Conservation (phyloP, 23 tunicate species). For the Oikopleura vanhoeffeni region DNA sequence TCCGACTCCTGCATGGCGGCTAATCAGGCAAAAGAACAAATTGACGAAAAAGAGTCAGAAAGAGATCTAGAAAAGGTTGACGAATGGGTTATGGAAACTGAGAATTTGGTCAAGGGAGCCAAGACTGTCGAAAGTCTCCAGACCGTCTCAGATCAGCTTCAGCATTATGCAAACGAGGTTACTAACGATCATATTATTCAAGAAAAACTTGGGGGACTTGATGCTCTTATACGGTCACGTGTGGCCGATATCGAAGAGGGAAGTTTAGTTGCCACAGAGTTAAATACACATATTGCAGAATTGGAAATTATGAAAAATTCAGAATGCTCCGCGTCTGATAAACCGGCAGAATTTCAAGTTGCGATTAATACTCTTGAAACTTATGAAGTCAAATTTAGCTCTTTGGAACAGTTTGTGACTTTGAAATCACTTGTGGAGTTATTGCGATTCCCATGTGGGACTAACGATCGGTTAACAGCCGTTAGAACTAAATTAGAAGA, state of each 20-base stretch:
- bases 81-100: not conserved
- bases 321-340: not conserved
- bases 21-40: not conserved
- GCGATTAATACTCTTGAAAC: not conserved
- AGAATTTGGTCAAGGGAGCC: not conserved
- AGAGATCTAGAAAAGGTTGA: not conserved
- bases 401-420: not conserved
- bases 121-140: not conserved
- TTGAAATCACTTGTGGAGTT: not conserved
- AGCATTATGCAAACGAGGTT: slow-evolving; percentile 1
- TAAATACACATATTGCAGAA: not conserved
- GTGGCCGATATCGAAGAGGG: not conserved
- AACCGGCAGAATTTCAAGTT: slow-evolving; percentile 1
- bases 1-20: not conserved
- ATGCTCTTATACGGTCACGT: not conserved
- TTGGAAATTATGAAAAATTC: not conserved
- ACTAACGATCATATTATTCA: not conserved
- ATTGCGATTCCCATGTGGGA: not conserved
- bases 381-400: not conserved
- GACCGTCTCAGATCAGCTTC: not conserved
- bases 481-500: not conserved
- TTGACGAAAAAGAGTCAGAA: not conserved
- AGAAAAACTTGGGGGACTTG: not conserved
- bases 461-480: not conserved
- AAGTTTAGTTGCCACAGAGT: not conserved